Percentiles rank a stretch among this genome's conserved stretches.
Conservation (phyloP, 1,140 invertebrate species). For the Macrobrachium nipponense region DNA sequence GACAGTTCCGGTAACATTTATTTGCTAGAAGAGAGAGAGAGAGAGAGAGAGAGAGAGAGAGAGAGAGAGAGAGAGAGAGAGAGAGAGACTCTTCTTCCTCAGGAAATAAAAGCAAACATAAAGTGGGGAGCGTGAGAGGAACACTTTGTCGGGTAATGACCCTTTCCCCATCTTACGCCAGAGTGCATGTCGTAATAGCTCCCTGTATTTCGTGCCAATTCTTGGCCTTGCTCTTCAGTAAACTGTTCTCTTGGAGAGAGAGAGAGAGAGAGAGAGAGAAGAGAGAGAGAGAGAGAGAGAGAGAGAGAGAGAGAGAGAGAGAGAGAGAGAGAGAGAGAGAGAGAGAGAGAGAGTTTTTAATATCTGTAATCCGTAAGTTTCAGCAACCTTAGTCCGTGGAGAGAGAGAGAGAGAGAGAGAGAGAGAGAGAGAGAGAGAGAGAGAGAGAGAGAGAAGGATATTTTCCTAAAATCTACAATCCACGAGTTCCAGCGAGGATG, state of each 20-base stretch:
- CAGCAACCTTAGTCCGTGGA: neutral
- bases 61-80: slow-evolving; percentile 9
- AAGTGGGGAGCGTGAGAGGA: too few relatives aligned
- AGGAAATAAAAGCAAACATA: too few relatives aligned
- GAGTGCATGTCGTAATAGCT: too few relatives aligned
- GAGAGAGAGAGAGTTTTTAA: neutral
- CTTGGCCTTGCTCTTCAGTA: too few relatives aligned
- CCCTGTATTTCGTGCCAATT: too few relatives aligned
- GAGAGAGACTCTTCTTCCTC: neutral
- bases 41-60: slow-evolving; percentile 8
- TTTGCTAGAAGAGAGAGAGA: neutral
- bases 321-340: slow-evolving; percentile 6
- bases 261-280: neutral
- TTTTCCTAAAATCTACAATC: too few relatives aligned
- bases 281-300: neutral
- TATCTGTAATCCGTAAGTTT: too few relatives aligned
- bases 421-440: slow-evolving; percentile 1
- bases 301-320: slow-evolving; percentile 10
- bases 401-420: neutral
- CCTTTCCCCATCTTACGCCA: too few relatives aligned
- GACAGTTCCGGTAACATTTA: too few relatives aligned
- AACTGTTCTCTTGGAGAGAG: too few relatives aligned
- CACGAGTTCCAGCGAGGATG: too few relatives aligned
- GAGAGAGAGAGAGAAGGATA: slow-evolving; percentile 1
- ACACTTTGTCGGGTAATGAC: too few relatives aligned